phyloP scores from a whole-genome alignment of 2,113 vertebrate genomes.

The Rhinichthys klamathensis region DNA sequence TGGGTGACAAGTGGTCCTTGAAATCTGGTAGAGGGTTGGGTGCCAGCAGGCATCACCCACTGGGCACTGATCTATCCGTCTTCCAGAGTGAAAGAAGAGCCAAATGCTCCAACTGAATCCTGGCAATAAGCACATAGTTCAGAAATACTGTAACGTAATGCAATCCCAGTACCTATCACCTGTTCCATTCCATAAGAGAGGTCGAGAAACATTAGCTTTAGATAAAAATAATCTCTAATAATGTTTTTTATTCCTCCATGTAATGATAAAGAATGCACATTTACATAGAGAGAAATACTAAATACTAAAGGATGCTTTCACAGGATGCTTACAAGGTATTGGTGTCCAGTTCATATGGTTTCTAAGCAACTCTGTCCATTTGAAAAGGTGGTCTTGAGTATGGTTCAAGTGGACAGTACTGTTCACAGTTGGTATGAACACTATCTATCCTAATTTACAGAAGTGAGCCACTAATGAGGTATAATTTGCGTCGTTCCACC shows the following conservation, averaged over 20 bases:
- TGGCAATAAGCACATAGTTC: slow-evolving; percentile 45
- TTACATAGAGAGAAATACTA: background rate
- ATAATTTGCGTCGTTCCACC: background rate
- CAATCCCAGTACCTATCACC: background rate
- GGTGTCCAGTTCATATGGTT: background rate
- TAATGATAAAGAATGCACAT: background rate
- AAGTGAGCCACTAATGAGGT: background rate
- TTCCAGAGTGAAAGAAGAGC: slow-evolving; percentile 71
- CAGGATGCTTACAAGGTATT: background rate
- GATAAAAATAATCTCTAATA: background rate
- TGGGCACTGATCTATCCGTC: slow-evolving; percentile 69
- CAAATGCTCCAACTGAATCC: slow-evolving; percentile 66
- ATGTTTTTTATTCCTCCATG: background rate
- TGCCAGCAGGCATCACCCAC: slow-evolving; percentile 66
- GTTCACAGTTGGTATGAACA: background rate
- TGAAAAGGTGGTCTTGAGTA: background rate
- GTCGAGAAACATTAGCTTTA: background rate
- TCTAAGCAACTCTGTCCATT: background rate
- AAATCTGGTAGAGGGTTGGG: slow-evolving; percentile 68
- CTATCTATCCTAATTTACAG: background rate
- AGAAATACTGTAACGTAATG: slow-evolving; percentile 1
- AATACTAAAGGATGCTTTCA: background rate
- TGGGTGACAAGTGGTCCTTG: slow-evolving; percentile 72
- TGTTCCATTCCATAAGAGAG: background rate
- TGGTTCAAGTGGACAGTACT: background rate